Conservation (phyloP, 2,888 invertebrate species). For the Acanthococcus lagerstroemiae region DNA sequence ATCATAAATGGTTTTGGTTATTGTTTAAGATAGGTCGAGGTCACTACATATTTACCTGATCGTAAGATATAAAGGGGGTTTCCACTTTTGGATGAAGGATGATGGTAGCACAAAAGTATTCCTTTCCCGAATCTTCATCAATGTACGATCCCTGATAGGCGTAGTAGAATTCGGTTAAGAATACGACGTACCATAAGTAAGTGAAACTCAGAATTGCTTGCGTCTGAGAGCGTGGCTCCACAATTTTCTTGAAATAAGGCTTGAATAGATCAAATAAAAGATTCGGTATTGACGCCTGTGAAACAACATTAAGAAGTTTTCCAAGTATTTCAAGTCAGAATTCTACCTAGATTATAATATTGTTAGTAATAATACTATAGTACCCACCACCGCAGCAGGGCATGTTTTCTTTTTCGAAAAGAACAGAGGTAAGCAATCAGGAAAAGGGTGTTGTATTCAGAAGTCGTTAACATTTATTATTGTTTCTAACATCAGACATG, state of each 20-base stretch:
- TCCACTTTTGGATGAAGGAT: neutral
- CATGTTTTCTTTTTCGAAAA: no score
- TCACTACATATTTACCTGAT: neutral
- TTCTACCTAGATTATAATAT: no score
- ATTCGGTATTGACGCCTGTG: neutral
- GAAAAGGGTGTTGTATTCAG: no score
- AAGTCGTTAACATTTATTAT: no score
- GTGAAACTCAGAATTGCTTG: neutral
- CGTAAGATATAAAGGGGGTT: neutral
- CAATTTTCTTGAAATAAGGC: neutral
- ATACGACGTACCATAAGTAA: neutral
- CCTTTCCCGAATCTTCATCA: neutral
- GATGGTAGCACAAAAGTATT: neutral
- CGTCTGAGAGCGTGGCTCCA: neutral
- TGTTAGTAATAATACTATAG: no score
- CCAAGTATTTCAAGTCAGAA: no score
- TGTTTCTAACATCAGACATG: no score
- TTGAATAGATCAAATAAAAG: neutral
- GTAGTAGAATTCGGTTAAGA: neutral
- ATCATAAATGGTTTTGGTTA: no score
- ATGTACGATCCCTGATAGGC: conserved; percentile 11
- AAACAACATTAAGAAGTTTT: neutral
- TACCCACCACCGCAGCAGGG: no score
- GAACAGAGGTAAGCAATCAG: no score
- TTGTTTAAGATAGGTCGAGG: no score